These are phyloP conservation scores for Drosophila neotestacea DNA, from an alignment of 2,888 invertebrate species.

Conservation along the genomic window DNA sequence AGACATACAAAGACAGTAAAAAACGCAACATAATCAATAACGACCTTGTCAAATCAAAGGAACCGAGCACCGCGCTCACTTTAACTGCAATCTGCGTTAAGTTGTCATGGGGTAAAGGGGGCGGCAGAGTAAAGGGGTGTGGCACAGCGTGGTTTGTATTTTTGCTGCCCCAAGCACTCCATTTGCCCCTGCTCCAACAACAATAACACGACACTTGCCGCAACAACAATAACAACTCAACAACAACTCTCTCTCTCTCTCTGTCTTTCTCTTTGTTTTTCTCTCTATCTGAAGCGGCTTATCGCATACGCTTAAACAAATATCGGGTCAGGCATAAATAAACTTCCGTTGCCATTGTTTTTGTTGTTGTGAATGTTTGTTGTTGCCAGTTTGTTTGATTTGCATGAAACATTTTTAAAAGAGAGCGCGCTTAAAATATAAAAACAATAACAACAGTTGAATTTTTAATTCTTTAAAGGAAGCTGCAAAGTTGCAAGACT, in stretches of 20 bases:
- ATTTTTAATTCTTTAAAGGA: neutral
- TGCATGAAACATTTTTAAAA: slow-evolving; percentile 37
- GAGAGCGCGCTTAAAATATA: neutral
- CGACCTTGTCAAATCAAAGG: slow-evolving; percentile 72
- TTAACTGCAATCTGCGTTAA: slow-evolving; percentile 9
- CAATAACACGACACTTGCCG: slow-evolving; percentile 55
- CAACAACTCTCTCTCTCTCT: neutral
- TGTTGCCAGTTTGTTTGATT: slow-evolving; percentile 59
- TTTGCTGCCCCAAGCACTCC: neutral
- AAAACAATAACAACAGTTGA: neutral
- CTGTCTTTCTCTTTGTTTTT: neutral
- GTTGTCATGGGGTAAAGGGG: neutral
- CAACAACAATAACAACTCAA: slow-evolving; percentile 14
- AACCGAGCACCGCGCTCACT: slow-evolving; percentile 23
- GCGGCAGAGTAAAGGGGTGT: neutral
- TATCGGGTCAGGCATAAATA: slow-evolving; percentile 73
- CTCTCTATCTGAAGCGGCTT: slow-evolving; percentile 43
- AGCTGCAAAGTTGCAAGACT: slow-evolving; percentile 8
- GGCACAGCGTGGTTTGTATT: slow-evolving; percentile 13
- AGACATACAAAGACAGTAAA: neutral
- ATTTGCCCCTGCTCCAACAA: slow-evolving; percentile 1
- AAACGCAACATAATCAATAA: slow-evolving; percentile 60
- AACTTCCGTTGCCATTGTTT: slow-evolving; percentile 72
- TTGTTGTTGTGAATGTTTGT: slow-evolving; percentile 31
- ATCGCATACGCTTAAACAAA: slow-evolving; percentile 74